Base-by-base conservation (phyloP, 1,140 invertebrate genomes). In the Pristionchus pacificus region DNA sequence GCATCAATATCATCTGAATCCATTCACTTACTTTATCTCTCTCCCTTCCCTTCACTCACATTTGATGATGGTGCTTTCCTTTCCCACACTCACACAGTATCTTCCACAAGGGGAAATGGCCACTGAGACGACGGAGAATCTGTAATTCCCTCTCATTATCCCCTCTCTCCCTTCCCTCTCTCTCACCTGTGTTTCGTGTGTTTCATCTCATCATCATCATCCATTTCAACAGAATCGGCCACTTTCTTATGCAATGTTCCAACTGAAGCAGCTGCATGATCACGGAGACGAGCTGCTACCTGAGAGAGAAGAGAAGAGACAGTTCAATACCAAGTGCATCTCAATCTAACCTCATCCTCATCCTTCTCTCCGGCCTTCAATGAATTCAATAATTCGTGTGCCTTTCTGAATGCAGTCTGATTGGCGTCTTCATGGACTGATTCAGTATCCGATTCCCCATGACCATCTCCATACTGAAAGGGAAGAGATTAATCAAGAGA, bases 41-140 rank as follows among this genome's bases (percentile, higher is more conserved):
- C 15, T 24, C 25, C 29, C 25, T 24, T 61, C 29, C 25, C 10
- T 60, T 15, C 31, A 1, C 1, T 62, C 63, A 74, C 75, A 76
- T 57, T 75, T 75, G 0, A 70, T 71, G 62, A 75, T 75, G 38
- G 57, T 70, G 10, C 65, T 68, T 30, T 76, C 75, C 66, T 76
- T 76, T 65, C 75, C 72, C 60, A 33, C 28, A 57, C 74, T 75
- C 38, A 75, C 73, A 29, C 69, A 29, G 57, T 65, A 75, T 28
- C 68, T 72, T 14, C 27, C 68, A 31, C 65, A 57, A 33, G 74
- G 74, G 29, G 64, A 71, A 38, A 76, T 49, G 0, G 74, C 74
- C 27, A 74, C 74, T 2, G 59, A 57, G 0, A 78, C 15, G 1
- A 66, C 65, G 24, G 60, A 63, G 27, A 73, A 73, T 60, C 71